phyloP scores from a whole-genome alignment of 2,797 vertebrate species.

The Cottoperca gobio region DNA sequence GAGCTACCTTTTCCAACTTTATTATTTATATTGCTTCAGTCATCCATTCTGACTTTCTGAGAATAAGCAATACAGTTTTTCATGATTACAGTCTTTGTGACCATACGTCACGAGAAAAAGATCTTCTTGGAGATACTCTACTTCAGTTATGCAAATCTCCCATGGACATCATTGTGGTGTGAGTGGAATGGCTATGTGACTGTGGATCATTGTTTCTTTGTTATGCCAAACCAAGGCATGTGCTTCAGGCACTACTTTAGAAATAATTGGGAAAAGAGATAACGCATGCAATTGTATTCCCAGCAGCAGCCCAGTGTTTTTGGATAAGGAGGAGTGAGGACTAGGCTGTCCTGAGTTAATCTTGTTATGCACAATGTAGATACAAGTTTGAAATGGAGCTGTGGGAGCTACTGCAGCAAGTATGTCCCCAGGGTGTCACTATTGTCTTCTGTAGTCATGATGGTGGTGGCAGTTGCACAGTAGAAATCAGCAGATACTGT shows the following conservation, averaged over 20 bases:
- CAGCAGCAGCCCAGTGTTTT: background rate
- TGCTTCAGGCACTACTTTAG: slow-evolving; percentile 13
- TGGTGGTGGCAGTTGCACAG: background rate
- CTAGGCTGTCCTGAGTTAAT: background rate
- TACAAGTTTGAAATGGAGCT: slow-evolving; percentile 5
- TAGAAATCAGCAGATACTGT: slow-evolving; percentile 2
- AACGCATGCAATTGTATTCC: slow-evolving; percentile 6
- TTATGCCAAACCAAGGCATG: too few relatives aligned
- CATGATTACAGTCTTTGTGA: too few relatives aligned
- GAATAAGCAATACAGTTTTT: too few relatives aligned
- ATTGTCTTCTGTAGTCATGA: background rate
- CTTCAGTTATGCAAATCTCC: too few relatives aligned
- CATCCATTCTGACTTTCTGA: too few relatives aligned
- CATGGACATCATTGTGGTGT: too few relatives aligned
- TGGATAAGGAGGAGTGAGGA: slow-evolving; percentile 1
- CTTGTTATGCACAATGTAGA: background rate
- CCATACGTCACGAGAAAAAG: too few relatives aligned
- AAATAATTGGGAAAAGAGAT: slow-evolving; percentile 37
- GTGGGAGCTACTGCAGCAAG: background rate
- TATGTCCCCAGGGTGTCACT: background rate
- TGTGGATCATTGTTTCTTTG: too few relatives aligned
- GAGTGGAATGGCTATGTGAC: too few relatives aligned
- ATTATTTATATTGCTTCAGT: too few relatives aligned
- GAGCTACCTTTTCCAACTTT: too few relatives aligned
- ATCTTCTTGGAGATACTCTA: too few relatives aligned